Conservation (phyloP, 2,113 vertebrate genomes). For the Aviceda subcristata region DNA sequence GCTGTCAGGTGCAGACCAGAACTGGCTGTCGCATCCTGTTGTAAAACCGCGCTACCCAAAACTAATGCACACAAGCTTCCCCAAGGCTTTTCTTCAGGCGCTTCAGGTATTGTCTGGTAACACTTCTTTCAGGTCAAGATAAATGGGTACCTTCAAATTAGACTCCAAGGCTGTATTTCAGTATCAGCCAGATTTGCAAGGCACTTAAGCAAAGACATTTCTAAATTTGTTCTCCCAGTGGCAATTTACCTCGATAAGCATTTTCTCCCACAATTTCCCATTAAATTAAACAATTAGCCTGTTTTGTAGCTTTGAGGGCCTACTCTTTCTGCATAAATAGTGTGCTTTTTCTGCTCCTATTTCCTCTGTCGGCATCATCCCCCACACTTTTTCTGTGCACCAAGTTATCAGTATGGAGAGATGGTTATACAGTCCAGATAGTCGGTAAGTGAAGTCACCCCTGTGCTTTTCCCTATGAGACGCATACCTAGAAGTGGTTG, state of each 20-base stretch:
- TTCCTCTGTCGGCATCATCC: background rate
- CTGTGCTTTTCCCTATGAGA: background rate
- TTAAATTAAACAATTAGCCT: constrained; percentile 23
- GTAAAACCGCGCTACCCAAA: background rate
- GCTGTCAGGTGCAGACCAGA: constrained; percentile 18
- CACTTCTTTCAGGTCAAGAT: background rate
- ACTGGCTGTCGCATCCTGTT: background rate
- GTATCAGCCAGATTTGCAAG: constrained; percentile 4
- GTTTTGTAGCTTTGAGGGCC: background rate
- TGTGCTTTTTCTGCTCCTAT: background rate
- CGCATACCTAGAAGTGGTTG: background rate
- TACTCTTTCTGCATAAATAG: background rate
- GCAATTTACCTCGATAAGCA: background rate
- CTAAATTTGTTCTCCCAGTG: background rate
- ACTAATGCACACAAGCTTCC: background rate
- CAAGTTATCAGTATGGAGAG: background rate
- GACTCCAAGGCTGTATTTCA: background rate
- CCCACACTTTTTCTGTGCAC: background rate
- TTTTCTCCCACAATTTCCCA: constrained; percentile 5
- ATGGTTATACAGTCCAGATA: background rate
- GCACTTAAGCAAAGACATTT: background rate
- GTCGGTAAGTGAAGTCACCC: background rate
- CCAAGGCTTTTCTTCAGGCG: background rate
- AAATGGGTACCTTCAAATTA: background rate
- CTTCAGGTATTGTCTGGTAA: background rate